These are phyloP conservation scores for Orthosia gothica DNA, from an alignment of 2,888 invertebrate species.

Conservation along the genomic window DNA sequence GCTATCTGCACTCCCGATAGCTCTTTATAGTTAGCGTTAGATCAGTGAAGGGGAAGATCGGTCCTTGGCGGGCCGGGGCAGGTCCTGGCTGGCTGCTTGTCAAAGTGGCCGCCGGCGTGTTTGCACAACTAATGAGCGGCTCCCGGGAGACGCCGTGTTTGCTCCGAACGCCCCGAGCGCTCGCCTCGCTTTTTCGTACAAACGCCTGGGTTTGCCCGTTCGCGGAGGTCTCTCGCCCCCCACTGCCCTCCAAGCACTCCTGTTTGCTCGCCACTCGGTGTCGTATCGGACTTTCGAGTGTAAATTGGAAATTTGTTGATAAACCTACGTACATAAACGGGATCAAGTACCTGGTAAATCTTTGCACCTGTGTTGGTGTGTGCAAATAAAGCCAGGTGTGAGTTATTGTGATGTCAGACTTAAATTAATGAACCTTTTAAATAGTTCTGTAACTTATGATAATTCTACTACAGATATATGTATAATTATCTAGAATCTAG, in stretches of 20 bases:
- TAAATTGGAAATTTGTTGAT: constrained; percentile 81
- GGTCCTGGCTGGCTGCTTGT: constrained; percentile 86
- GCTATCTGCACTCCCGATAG: constrained; percentile 81
- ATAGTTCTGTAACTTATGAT: neutral
- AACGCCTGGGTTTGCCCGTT: constrained; percentile 75
- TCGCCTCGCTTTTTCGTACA: constrained; percentile 83
- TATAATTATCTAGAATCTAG: no score
- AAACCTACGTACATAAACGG: constrained; percentile 62
- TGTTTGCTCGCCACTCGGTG: constrained; percentile 83
- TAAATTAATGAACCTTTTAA: neutral
- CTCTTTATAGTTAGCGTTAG: constrained; percentile 85
- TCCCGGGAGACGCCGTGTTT: constrained; percentile 90
- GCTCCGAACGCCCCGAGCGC: constrained; percentile 81
- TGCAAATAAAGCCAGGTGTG: constrained; percentile 9
- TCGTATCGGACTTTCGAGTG: constrained; percentile 84
- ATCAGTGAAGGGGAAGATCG: constrained; percentile 87
- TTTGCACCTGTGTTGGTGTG: constrained; percentile 34
- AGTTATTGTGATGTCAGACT: constrained; percentile 1
- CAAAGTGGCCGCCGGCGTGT: constrained; percentile 90
- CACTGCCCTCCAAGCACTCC: constrained; percentile 64
- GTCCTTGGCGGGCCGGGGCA: constrained; percentile 76
- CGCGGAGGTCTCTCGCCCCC: constrained; percentile 72
- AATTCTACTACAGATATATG: no score
- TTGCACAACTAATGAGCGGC: constrained; percentile 91
- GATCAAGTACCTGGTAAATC: constrained; percentile 35